Evolutionary conservation across 1,140 invertebrate species (phyloP).

Genomic region (Oreohelix idahoensis): DNA sequence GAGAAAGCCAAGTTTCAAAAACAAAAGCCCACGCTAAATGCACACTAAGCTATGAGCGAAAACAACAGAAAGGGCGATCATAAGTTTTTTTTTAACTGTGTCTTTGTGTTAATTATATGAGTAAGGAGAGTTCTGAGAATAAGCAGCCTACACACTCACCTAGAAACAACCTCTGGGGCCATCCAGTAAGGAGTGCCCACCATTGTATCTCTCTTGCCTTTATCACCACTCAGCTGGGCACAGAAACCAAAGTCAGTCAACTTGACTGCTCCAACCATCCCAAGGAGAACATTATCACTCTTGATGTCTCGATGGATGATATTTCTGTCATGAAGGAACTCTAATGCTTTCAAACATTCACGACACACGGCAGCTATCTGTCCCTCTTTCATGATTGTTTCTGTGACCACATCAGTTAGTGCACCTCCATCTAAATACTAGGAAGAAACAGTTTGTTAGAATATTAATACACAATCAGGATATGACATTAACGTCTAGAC

Average conservation of each 20-base stretch:
- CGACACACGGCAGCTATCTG: slow-evolving; percentile 98
- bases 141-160: slow-evolving; percentile 43
- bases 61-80: no score
- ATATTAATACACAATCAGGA: no score
- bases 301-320: slow-evolving; percentile 88
- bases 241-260: slow-evolving; percentile 75
- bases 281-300: slow-evolving; percentile 74
- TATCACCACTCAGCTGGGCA: slow-evolving; percentile 70
- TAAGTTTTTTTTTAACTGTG: no score
- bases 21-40: no score
- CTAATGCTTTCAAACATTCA: slow-evolving; percentile 91
- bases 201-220: slow-evolving; percentile 71
- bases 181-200: slow-evolving; percentile 74
- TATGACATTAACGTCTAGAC: no score
- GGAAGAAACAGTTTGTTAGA: neutral
- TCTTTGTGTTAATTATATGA: no score
- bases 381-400: slow-evolving; percentile 79
- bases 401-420: slow-evolving; percentile 77
- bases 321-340: slow-evolving; percentile 96
- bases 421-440: slow-evolving; percentile 76
- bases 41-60: no score
- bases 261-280: slow-evolving; percentile 71
- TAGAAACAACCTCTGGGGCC: slow-evolving; percentile 71
- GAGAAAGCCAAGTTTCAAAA: no score
- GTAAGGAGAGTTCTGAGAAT: no score